Conservation (phyloP, 2,888 invertebrate species). For the Ennomos erosarius region DNA sequence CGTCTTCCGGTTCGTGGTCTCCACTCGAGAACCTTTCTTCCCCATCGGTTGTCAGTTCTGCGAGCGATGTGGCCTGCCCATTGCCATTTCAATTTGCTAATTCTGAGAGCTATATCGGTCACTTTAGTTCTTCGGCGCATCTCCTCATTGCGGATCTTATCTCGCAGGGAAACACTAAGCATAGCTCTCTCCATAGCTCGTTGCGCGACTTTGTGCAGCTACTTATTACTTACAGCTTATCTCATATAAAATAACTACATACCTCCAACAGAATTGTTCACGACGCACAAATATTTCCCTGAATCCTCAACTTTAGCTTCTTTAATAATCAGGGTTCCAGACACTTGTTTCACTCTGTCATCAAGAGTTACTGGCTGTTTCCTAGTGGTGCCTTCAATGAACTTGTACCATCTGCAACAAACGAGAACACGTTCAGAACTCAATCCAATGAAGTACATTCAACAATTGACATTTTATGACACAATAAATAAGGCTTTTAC, state of each 20-base stretch:
- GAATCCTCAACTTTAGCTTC: constrained; percentile 96
- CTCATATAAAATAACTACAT: constrained; percentile 39
- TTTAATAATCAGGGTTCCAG: constrained; percentile 96
- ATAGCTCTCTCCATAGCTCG: no score
- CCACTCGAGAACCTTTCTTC: no score
- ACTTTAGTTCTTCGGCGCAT: no score
- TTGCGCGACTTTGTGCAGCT: no score
- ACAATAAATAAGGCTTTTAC: constrained; percentile 2
- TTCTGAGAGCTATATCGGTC: no score
- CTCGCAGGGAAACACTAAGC: no score
- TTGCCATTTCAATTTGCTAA: no score
- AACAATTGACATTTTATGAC: not conserved
- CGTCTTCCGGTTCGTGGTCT: no score
- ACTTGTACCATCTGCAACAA: constrained; percentile 97
- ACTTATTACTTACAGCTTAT: no score
- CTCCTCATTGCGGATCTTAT: no score
- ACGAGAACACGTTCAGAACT: constrained; percentile 65
- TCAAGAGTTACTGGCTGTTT: constrained; percentile 96
- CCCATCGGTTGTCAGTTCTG: no score
- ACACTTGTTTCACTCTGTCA: constrained; percentile 96
- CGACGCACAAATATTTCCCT: constrained; percentile 97
- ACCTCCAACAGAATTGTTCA: constrained; percentile 96
- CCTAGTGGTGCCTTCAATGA: constrained; percentile 93
- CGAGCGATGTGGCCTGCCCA: no score
- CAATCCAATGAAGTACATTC: not conserved